Percentiles rank a stretch among this genome's conserved stretches.
These are phyloP conservation scores for Epizoanthus illoricatus DNA, from an alignment of 92 coral and sea anemone species.

Conservation along the genomic window DNA sequence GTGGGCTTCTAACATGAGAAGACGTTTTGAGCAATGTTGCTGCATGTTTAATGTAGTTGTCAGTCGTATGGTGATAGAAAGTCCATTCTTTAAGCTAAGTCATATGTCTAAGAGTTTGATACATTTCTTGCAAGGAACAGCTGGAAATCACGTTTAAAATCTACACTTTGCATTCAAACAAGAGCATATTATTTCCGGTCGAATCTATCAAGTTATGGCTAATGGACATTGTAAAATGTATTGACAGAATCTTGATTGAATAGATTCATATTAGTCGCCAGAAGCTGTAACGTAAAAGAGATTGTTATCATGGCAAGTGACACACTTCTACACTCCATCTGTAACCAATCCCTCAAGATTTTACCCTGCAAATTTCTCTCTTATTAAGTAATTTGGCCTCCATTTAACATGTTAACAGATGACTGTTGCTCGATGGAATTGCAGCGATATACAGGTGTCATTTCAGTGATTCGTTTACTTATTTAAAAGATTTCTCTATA, in stretches of 20 bases:
- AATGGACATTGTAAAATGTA: conserved; percentile 35
- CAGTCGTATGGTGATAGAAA: conserved; percentile 9
- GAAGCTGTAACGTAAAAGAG: conserved; percentile 19
- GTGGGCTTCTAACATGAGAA: too few species aligned
- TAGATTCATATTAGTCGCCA: conserved; percentile 30
- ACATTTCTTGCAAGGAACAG: conserved; percentile 18
- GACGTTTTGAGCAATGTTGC: neutral
- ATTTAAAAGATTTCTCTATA: neutral
- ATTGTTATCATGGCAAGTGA: conserved; percentile 18
- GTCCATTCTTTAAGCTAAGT: conserved; percentile 8
- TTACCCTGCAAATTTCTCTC: neutral
- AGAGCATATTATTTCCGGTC: conserved; percentile 32
- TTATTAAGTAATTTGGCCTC: neutral
- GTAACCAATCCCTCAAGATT: neutral
- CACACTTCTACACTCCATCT: conserved; percentile 26
- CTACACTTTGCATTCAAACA: conserved; percentile 26
- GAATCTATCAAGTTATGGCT: conserved; percentile 39
- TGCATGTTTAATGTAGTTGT: neutral
- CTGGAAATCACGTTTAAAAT: conserved; percentile 24
- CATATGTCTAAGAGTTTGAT: neutral
- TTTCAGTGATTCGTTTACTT: neutral
- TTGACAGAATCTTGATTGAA: conserved; percentile 34
- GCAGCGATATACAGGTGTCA: neutral
- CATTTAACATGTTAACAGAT: neutral
- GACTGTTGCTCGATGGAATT: neutral